These are phyloP conservation scores for Muricea muricata DNA, from an alignment of 92 coral and sea anemone species.

Conservation along the genomic window DNA sequence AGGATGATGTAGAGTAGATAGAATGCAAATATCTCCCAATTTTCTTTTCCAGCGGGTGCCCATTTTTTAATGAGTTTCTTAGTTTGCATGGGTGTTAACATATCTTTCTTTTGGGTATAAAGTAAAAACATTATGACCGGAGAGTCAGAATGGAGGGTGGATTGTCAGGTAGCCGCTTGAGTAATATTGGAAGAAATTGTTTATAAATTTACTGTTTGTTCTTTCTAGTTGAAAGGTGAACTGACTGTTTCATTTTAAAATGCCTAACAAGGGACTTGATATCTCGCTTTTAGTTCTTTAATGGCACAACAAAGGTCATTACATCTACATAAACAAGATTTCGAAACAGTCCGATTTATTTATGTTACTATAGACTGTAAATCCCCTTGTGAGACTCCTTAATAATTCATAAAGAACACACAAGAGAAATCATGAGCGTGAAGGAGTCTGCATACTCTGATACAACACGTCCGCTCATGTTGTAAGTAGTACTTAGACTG, in stretches of 20 bases:
- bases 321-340: too few species aligned
- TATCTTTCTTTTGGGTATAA: background rate
- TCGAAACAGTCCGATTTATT: too few species aligned
- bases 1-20: background rate
- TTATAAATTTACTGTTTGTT: conserved; percentile 47
- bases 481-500: too few species aligned
- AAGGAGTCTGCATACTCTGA: too few species aligned
- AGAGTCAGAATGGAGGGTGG: conserved; percentile 37
- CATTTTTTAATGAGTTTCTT: background rate
- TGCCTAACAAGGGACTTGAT: too few species aligned
- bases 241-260: conserved; percentile 49
- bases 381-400: too few species aligned
- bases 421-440: too few species aligned
- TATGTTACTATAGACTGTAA: too few species aligned
- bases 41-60: conserved; percentile 31
- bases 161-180: background rate
- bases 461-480: too few species aligned
- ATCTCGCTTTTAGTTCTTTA: too few species aligned
- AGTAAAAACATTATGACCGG: conserved; percentile 33
- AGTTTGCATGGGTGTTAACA: background rate
- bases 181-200: conserved; percentile 28
- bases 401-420: too few species aligned
- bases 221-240: conserved; percentile 46
- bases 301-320: too few species aligned
- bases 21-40: conserved; percentile 27